Conservation (phyloP, 2,888 invertebrate species). For the Poecilobothrus nobilitatus region DNA sequence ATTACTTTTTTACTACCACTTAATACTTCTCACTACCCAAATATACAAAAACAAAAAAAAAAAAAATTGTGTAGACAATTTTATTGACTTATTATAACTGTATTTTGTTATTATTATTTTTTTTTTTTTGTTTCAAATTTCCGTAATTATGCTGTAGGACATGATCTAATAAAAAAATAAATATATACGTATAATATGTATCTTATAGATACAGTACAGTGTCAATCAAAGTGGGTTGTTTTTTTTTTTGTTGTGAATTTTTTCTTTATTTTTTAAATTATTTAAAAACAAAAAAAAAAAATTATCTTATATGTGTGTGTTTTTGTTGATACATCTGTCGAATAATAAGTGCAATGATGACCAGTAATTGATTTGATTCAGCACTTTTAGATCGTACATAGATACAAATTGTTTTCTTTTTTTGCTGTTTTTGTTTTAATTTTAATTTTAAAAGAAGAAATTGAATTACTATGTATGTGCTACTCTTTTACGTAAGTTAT, state of each 20-base stretch:
- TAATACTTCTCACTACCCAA: not conserved
- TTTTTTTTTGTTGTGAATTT: slow-evolving; percentile 20
- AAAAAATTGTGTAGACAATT: too few species aligned
- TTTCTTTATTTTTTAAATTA: slow-evolving; percentile 25
- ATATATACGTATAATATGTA: too few species aligned
- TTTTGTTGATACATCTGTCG: slow-evolving; percentile 37
- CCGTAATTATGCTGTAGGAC: not conserved
- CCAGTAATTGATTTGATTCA: not conserved
- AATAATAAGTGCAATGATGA: slow-evolving; percentile 32
- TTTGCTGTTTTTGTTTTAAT: too few species aligned
- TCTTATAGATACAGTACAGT: not conserved
- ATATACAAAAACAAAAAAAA: not conserved
- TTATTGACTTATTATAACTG: slow-evolving; percentile 1
- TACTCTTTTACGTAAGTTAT: not conserved
- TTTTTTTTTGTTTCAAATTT: not conserved
- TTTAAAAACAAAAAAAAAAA: slow-evolving; percentile 25
- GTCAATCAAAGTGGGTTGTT: not conserved
- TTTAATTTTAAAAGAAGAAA: not conserved
- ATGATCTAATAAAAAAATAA: not conserved
- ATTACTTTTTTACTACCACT: not conserved
- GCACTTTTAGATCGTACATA: not conserved
- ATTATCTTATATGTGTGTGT: slow-evolving; percentile 30
- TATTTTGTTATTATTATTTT: not conserved
- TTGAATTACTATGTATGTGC: not conserved
- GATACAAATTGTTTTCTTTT: not conserved